Conservation (phyloP, 2,113 vertebrate species). For the Lutjanus erythropterus region DNA sequence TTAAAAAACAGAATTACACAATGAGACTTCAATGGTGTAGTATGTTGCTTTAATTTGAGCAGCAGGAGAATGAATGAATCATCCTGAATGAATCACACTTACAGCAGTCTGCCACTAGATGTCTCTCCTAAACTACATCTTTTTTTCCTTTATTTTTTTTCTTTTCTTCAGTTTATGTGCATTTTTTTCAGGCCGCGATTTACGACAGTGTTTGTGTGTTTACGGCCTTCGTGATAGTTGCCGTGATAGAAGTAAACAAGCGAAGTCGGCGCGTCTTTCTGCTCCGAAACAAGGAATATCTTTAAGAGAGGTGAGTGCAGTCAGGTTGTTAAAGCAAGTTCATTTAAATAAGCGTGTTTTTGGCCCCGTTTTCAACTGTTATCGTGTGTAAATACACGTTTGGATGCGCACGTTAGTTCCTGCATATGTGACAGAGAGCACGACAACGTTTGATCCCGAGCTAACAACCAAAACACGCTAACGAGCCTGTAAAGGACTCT, state of each 20-base stretch:
- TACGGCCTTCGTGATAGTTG: constrained; percentile 43
- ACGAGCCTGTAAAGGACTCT: neutral
- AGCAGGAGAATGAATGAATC: constrained; percentile 46
- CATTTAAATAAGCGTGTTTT: neutral
- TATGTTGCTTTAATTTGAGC: neutral
- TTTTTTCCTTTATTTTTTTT: neutral
- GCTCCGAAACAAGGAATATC: neutral
- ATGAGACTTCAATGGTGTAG: neutral
- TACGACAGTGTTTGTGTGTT: constrained; percentile 57
- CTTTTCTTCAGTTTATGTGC: neutral
- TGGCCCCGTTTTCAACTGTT: fast-evolving
- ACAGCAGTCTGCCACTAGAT: constrained; percentile 34
- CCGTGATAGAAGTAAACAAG: constrained; percentile 59
- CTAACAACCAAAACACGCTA: neutral
- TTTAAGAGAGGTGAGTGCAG: neutral
- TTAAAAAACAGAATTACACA: neutral
- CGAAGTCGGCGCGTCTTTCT: neutral
- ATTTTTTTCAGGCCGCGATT: constrained; percentile 2
- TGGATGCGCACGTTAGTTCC: neutral
- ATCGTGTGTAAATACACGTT: neutral
- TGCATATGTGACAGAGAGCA: constrained; percentile 29
- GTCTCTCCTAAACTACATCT: neutral
- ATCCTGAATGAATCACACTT: constrained; percentile 24
- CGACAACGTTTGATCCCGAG: neutral
- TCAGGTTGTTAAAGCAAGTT: fast-evolving